phyloP scores from a whole-genome alignment of 2,113 vertebrate genomes.

The Mastomys natalensis region DNA sequence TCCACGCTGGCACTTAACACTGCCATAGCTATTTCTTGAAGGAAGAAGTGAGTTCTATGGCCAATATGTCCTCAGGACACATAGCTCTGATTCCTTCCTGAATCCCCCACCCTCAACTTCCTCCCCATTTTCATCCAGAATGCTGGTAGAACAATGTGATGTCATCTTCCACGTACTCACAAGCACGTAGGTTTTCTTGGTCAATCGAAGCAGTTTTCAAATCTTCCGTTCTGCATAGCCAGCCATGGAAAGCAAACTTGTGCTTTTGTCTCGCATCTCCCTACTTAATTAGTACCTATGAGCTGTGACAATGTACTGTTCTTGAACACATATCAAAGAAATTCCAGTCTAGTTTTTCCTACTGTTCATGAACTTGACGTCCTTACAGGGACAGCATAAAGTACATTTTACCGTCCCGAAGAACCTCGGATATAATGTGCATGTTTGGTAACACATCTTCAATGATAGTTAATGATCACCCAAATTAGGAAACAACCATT shows the following conservation, averaged over 20 bases:
- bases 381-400: background rate
- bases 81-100: background rate
- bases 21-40: conserved; percentile 47
- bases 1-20: background rate
- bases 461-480: background rate
- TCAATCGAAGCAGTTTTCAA: background rate
- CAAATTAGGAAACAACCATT: background rate
- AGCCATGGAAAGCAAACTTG: background rate
- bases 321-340: background rate
- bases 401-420: background rate
- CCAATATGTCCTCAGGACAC: background rate
- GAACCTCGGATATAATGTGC: background rate
- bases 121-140: background rate
- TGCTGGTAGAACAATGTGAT: background rate
- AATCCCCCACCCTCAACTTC: background rate
- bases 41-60: background rate
- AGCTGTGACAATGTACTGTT: background rate
- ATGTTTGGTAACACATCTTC: background rate
- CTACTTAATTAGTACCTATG: background rate
- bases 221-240: background rate
- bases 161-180: background rate
- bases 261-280: background rate
- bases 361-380: background rate
- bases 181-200: background rate
- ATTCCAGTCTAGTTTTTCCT: background rate